These are phyloP conservation scores for Streblospio benedicti DNA, from an alignment of 1,140 invertebrate species.

Conservation along the genomic window DNA sequence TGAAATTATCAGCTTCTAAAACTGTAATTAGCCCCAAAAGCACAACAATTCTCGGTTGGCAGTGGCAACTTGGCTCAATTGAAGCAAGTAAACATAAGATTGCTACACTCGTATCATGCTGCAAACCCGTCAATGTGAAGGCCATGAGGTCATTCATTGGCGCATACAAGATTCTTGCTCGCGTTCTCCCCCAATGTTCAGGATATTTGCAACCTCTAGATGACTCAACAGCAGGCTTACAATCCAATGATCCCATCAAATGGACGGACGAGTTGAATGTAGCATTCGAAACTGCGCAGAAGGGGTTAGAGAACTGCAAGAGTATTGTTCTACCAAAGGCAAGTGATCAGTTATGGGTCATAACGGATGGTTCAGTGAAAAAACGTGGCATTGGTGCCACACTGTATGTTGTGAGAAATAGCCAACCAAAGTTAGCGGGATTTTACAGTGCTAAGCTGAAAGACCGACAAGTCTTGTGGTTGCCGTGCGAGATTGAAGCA, in stretches of 20 bases:
- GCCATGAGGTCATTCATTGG: too few species aligned
- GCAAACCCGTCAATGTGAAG: background rate
- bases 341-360: background rate
- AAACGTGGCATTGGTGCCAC: conserved; percentile 17
- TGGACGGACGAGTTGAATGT: conserved; percentile 19
- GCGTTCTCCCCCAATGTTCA: too few species aligned
- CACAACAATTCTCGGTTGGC: too few species aligned
- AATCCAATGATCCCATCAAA: conserved; percentile 17
- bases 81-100: background rate
- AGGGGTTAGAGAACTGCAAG: too few species aligned
- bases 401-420: conserved; percentile 14
- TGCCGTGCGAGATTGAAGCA: conserved; percentile 24
- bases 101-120: background rate
- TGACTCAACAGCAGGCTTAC: too few species aligned
- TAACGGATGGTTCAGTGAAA: conserved; percentile 18
- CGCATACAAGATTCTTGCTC: conserved; percentile 17
- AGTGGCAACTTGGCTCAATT: background rate
- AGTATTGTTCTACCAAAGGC: background rate
- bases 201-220: too few species aligned
- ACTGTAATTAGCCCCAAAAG: too few species aligned
- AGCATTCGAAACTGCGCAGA: background rate
- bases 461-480: conserved; percentile 18
- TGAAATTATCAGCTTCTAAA: conserved; percentile 2
- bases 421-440: conserved; percentile 9
- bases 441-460: conserved; percentile 21